Conservation (phyloP, 2,888 invertebrate species). For the Agelastica alni region DNA sequence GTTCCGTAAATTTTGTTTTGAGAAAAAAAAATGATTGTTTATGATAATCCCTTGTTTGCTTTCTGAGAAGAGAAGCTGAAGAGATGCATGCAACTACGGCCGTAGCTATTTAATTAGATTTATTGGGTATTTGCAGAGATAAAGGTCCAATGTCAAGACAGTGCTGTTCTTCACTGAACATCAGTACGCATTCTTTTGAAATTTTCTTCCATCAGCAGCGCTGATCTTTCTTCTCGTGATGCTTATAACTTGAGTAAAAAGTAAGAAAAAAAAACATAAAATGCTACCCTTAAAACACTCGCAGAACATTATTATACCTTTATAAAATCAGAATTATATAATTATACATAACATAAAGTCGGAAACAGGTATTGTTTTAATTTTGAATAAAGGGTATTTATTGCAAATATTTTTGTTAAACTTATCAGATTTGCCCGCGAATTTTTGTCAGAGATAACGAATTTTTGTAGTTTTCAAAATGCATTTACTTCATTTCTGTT, state of each 20-base stretch:
- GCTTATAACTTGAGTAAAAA: no score
- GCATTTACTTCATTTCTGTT: no score
- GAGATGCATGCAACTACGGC: conserved; percentile 39
- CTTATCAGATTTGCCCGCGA: not conserved
- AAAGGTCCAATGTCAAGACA: conserved; percentile 23
- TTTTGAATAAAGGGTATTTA: not conserved
- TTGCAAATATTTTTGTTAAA: not conserved
- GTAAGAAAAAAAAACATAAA: no score
- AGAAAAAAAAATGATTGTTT: conserved; percentile 43
- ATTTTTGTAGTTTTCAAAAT: no score
- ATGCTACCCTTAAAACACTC: no score
- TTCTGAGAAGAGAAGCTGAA: conserved; percentile 45
- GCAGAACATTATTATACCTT: no score
- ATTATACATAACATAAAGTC: no score
- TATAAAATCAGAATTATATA: no score
- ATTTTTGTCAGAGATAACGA: no score
- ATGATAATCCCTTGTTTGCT: conserved; percentile 43
- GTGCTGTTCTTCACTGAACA: conserved; percentile 15
- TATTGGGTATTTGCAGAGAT: conserved; percentile 43
- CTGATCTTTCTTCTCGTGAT: no score
- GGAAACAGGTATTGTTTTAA: no score
- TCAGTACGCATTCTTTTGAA: conserved; percentile 5
- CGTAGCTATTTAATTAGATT: conserved; percentile 48
- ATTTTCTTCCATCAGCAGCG: not conserved
- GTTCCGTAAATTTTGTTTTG: conserved; percentile 36